Evolutionary conservation across 2,888 invertebrate species (phyloP).

Genomic region (Abrostola triplasia): DNA sequence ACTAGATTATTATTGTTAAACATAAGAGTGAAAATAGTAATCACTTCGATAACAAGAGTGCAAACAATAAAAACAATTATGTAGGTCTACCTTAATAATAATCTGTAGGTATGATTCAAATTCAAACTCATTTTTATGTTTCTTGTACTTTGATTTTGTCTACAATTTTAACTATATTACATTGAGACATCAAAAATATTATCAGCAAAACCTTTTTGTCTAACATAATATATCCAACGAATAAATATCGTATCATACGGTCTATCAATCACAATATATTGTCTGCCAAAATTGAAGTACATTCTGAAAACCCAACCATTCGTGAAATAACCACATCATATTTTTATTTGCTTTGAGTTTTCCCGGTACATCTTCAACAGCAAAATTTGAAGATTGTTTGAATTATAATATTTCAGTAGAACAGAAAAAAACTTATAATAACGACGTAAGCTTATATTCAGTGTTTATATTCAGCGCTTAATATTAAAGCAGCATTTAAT

Average conservation of each 20-base stretch:
- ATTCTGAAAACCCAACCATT: conserved; percentile 38
- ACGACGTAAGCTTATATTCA: too few relatives aligned
- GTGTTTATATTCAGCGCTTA: not conserved
- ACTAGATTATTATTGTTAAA: conserved; percentile 10
- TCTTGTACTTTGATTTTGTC: too few relatives aligned
- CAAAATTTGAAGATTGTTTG: conserved; percentile 20
- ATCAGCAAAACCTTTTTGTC: too few relatives aligned
- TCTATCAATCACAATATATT: conserved; percentile 17
- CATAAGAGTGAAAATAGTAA: not conserved
- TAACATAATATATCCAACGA: not conserved
- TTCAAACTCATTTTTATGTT: too few relatives aligned
- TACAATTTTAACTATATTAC: too few relatives aligned
- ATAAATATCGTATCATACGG: conserved; percentile 5
- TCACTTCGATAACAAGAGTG: not conserved
- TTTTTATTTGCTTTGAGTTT: conserved; percentile 16
- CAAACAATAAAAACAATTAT: not conserved
- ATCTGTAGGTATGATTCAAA: too few relatives aligned
- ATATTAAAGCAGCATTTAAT: not conserved
- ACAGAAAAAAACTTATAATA: too few relatives aligned
- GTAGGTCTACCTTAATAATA: too few relatives aligned
- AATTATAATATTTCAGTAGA: not conserved
- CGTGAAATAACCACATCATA: conserved; percentile 40
- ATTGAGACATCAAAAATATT: too few relatives aligned
- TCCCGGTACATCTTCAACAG: conserved; percentile 19
- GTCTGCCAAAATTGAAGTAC: conserved; percentile 21